Evolutionary conservation across 2,888 invertebrate genomes (phyloP).

Genomic region (Trichopria drosophilae): DNA sequence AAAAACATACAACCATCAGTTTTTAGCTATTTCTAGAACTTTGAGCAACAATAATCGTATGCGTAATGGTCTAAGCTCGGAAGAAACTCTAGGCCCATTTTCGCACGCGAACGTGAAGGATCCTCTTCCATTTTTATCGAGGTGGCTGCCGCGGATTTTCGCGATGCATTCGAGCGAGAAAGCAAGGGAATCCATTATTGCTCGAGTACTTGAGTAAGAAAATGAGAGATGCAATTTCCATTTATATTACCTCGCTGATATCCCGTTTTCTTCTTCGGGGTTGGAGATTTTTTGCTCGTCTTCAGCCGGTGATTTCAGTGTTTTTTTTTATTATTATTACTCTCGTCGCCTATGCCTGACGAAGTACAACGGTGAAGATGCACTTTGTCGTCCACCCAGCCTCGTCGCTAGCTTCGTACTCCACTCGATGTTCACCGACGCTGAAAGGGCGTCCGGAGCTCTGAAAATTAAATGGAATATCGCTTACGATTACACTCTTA

Average conservation of each 20-base stretch:
- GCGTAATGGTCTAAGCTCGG: no score
- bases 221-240: constrained; percentile 46
- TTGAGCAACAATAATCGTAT: no score
- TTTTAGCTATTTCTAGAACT: no score
- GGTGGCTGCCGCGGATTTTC: constrained; percentile 4
- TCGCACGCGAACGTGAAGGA: constrained; percentile 11
- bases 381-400: constrained; percentile 60
- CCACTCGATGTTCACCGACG: constrained; percentile 58
- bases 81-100: no score
- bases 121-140: constrained; percentile 21
- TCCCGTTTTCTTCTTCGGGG: constrained; percentile 26
- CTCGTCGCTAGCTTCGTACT: constrained; percentile 60
- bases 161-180: constrained; percentile 9
- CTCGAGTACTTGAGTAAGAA: constrained; percentile 27
- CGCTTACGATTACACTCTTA: background rate
- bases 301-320: background rate
- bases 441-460: constrained; percentile 58
- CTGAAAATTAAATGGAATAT: constrained; percentile 43
- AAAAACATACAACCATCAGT: no score
- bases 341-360: constrained; percentile 18
- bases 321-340: constrained; percentile 5
- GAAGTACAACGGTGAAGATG: constrained; percentile 56
- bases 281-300: background rate
- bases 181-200: constrained; percentile 41
- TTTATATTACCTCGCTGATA: constrained; percentile 51